A percentile compares a stretch with the other conserved stretches of the same genome.
Conservation (phyloP, 2,113 vertebrate species). For the Tretioscincus oriximinensis region DNA sequence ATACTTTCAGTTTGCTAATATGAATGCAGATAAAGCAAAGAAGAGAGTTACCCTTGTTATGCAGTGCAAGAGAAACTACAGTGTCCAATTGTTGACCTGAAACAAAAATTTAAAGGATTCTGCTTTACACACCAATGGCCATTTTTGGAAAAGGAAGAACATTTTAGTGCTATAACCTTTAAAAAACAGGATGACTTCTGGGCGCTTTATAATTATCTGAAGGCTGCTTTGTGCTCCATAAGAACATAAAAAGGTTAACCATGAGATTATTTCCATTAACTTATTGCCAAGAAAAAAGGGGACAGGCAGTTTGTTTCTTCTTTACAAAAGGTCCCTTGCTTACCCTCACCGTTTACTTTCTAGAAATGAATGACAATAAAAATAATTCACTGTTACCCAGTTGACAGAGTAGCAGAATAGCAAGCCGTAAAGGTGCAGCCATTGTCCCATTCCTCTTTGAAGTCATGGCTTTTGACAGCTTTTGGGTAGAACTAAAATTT, state of each 20-base stretch:
- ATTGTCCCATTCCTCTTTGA: neutral
- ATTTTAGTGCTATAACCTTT: neutral
- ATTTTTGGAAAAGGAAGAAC: neutral
- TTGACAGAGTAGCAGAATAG: neutral
- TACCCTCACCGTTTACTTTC: neutral
- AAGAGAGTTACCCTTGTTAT: neutral
- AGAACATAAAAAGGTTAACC: conserved; percentile 1
- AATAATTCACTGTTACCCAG: neutral
- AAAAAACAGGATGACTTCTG: neutral
- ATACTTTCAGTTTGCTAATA: neutral
- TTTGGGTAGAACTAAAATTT: neutral
- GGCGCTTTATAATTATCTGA: neutral
- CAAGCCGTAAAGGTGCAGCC: neutral
- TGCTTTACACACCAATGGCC: neutral
- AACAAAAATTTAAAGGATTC: neutral
- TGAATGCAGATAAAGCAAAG: neutral
- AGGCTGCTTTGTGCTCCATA: neutral
- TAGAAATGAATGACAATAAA: neutral
- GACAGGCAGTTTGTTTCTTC: fast-evolving
- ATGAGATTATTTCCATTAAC: fast-evolving
- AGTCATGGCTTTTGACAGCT: neutral
- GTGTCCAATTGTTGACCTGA: neutral
- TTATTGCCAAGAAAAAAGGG: fast-evolving
- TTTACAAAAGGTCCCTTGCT: neutral
- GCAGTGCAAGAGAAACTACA: neutral